These are phyloP conservation scores for Magallana angulata DNA, from an alignment of 1,140 invertebrate species.

Conservation along the genomic window DNA sequence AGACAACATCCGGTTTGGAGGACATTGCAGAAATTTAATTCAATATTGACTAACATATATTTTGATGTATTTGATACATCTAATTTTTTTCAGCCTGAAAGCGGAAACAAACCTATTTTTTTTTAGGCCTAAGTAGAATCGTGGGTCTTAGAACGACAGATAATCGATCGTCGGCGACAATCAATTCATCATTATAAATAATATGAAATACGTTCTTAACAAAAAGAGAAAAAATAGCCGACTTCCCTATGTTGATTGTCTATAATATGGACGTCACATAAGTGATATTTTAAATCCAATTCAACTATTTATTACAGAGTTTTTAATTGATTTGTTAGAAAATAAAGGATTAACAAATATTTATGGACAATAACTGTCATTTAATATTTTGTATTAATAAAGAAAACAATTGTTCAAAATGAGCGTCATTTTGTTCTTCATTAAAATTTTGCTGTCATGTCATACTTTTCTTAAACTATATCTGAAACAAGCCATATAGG, in stretches of 20 bases:
- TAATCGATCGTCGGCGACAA: background rate
- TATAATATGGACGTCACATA: conserved; percentile 6
- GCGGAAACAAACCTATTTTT: no score
- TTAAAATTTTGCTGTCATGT: conserved; percentile 11
- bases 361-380: conserved; percentile 16
- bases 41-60: background rate
- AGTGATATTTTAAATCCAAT: background rate
- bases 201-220: conserved; percentile 4
- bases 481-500: conserved; percentile 15
- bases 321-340: conserved; percentile 8
- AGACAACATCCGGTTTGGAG: conserved; percentile 4
- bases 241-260: conserved; percentile 5
- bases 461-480: conserved; percentile 11
- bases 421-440: conserved; percentile 3
- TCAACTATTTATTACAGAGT: conserved; percentile 3
- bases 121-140: conserved; percentile 2
- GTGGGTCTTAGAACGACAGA: background rate
- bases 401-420: conserved; percentile 16
- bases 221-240: background rate
- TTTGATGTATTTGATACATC: background rate
- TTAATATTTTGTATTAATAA: conserved; percentile 13
- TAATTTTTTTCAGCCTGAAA: conserved; percentile 2
- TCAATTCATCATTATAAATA: background rate
- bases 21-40: conserved; percentile 1
- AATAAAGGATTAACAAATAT: conserved; percentile 12